Evolutionary conservation across 2,113 vertebrate genomes (phyloP), one percentile per base, ranked within the genome.

Genomic region (Mastomys natalensis): DNA sequence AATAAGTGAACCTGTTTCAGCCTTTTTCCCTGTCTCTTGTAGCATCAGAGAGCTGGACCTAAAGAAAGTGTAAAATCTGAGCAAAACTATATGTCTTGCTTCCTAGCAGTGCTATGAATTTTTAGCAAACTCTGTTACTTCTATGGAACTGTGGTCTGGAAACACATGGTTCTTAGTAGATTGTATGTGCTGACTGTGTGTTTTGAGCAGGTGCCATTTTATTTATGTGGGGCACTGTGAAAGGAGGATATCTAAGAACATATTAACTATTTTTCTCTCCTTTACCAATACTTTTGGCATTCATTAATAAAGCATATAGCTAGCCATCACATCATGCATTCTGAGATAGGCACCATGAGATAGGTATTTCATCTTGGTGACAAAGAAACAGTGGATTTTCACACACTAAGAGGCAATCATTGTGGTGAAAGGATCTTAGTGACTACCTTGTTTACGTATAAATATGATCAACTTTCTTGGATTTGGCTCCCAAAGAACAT

Each of bases 201-300:
- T 19, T 77, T 58, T 60, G 45, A 21, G 37, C 7, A 62, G 10
- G 34, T 84, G 45, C 26, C 53, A 64, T 80, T 92, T 94, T 29
- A 64, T 64, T 26, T 64, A 90, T 70, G 29, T 45, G 43, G 51
- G 19, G 8, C 48, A 72, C 76, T 88, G 80, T 93, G 77, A 77
- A 95, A 76, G 40, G 24, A 85, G 19, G 70, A 37, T 45, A 26
- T 5, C 4, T 19, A 77, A 58, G 21, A 78, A 87, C 5, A 73
- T 95, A 37, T 90, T 43, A 86, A 93, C 60, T 90, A 64, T 58
- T 72, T 72, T 43, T 91, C 29, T 95, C 24, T 76, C 24, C 88
- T n/a, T 72, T 62, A 40, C 53, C 29, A 53, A 95, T 24, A 34
- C 26, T 22, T 17, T 78, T 51, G 48, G 0, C 17, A 31, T 78